Percentiles rank a stretch among this genome's conserved stretches.
Conservation (phyloP, 2,113 vertebrate genomes). For the Trematocara marginatum region DNA sequence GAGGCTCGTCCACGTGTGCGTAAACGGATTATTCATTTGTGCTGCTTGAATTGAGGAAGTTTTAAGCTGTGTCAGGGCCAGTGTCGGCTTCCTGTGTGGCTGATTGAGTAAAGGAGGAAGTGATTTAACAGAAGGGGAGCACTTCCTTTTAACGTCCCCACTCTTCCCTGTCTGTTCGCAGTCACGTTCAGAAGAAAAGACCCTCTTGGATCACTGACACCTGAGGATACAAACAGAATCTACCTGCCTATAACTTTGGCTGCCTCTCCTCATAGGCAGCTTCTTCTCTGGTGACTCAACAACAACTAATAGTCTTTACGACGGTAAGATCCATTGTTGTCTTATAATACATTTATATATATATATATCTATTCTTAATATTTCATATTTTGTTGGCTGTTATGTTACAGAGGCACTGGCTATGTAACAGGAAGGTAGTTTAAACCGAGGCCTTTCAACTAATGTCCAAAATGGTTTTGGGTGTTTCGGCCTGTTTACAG, state of each 20-base stretch:
- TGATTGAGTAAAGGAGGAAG: constrained; percentile 60
- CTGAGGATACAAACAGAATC: background rate
- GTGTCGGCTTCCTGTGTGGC: constrained; percentile 61
- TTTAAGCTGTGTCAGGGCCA: background rate
- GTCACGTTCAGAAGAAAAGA: background rate
- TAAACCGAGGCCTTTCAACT: background rate
- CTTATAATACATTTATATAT: background rate
- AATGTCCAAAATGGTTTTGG: background rate
- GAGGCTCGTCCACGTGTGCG: background rate
- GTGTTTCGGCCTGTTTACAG: background rate
- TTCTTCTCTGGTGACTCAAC: background rate
- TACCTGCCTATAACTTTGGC: background rate
- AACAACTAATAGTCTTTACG: background rate
- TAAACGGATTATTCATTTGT: background rate
- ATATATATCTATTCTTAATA: background rate
- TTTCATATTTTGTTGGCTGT: background rate
- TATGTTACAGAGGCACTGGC: background rate
- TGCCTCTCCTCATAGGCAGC: background rate
- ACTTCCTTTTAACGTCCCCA: constrained; percentile 43
- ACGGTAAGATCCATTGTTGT: constrained; percentile 12
- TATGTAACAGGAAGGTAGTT: background rate
- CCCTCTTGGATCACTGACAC: background rate
- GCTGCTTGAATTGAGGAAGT: constrained; percentile 64
- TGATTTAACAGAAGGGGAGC: constrained; percentile 55
- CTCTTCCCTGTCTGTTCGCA: background rate